Percentiles rank a stretch among this genome's conserved stretches.
These are phyloP conservation scores for Phocides pigmalion DNA, from an alignment of 1,140 invertebrate genomes.

Conservation along the genomic window DNA sequence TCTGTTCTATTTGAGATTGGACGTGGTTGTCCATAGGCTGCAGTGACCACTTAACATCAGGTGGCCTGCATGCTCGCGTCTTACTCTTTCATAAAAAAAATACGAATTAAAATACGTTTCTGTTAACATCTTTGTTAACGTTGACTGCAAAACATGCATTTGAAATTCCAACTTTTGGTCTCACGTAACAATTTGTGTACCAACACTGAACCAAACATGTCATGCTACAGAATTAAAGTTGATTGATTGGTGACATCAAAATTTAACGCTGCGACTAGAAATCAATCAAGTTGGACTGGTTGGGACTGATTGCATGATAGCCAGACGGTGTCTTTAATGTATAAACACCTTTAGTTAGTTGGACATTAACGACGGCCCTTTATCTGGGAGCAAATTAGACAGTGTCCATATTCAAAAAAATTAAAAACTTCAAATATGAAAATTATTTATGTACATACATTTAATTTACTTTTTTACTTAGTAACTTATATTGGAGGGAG, in stretches of 20 bases:
- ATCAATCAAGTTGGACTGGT: slow-evolving; percentile 63
- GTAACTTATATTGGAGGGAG: no score
- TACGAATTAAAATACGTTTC: no score
- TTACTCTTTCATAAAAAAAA: no score
- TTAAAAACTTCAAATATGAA: background rate
- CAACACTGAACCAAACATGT: slow-evolving; percentile 40
- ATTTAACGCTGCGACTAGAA: slow-evolving; percentile 61
- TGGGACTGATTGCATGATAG: slow-evolving; percentile 46
- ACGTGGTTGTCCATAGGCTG: no score
- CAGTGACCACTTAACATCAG: no score
- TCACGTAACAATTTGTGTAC: slow-evolving; percentile 32
- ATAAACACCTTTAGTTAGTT: slow-evolving; percentile 48
- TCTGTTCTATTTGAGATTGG: no score
- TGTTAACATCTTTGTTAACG: no score
- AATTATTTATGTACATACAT: no score
- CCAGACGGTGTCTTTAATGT: slow-evolving; percentile 49
- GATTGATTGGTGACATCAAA: slow-evolving; percentile 75
- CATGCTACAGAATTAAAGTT: slow-evolving; percentile 61
- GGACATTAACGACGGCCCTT: slow-evolving; percentile 43
- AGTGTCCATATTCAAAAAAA: background rate
- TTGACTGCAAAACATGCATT: slow-evolving; percentile 4
- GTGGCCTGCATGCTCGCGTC: no score
- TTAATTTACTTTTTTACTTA: no score
- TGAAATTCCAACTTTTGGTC: slow-evolving; percentile 21
- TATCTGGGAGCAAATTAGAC: slow-evolving; percentile 32